A percentile compares a stretch with the other conserved stretches of the same genome.
Evolutionary conservation across 2,797 vertebrate species (phyloP).

Genomic region (Micropoecilia bifurca): DNA sequence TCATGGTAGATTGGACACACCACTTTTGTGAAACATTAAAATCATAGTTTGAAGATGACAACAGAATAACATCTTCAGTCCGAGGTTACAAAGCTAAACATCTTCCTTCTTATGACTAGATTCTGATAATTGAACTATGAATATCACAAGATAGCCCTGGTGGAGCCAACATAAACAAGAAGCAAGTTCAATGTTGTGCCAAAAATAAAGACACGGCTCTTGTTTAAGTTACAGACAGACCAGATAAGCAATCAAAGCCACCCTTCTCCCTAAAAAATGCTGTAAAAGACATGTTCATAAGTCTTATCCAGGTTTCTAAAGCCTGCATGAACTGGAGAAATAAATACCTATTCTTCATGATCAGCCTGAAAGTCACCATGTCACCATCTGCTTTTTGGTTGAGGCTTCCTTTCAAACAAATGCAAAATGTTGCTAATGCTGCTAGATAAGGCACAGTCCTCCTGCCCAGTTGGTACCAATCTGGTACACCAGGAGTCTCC

Average conservation of each 20-base stretch:
- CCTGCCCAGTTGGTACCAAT: neutral
- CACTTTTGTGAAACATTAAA: too few relatives aligned
- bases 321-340: neutral
- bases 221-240: neutral
- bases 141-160: too few relatives aligned
- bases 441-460: neutral
- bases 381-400: neutral
- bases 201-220: neutral
- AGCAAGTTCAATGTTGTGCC: too few relatives aligned
- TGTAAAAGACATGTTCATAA: neutral
- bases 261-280: neutral
- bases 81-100: too few relatives aligned
- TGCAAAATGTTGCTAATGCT: neutral
- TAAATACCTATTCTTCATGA: neutral
- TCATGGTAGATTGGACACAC: too few relatives aligned
- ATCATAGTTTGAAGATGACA: too few relatives aligned
- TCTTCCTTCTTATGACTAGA: too few relatives aligned
- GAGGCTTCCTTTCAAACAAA: neutral
- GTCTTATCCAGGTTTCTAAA: neutral
- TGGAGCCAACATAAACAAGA: neutral
- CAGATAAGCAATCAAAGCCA: neutral
- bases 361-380: neutral
- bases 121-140: too few relatives aligned
- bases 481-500: neutral
- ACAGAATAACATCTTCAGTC: too few relatives aligned